Base-by-base conservation (phyloP, 2,888 invertebrate species). In the Agapostemon virescens region DNA sequence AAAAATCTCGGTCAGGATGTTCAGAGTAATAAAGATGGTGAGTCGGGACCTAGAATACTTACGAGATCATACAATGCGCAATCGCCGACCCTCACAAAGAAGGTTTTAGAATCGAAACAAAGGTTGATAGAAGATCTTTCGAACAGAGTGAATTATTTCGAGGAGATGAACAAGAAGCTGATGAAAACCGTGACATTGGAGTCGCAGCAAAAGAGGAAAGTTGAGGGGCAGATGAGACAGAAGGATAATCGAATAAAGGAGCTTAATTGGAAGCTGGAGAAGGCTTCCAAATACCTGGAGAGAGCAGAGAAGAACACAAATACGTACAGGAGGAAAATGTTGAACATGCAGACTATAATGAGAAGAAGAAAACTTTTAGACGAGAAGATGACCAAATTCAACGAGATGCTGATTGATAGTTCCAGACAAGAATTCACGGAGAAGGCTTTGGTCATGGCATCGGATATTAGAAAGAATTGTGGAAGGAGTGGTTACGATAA, bases 201-300 rank as follows among this genome's bases (percentile, higher is more conserved):
- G 74, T 81, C 87, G 64, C 90, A 90, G 30, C 89, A 90, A 58
- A 87, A 87, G 36, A 88, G 89, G 30, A 90, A 90, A 67, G 76
- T 90, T 0, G 90, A 90, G 63, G 85, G 85, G 26, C 90, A 90
- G 38, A 83, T 92, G 3, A 90, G 88, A 38, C 90, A 89, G 68
- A 87, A 89, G 30, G 91, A 92, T 73, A 90, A 89, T 84, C 86
- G 84, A 30, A 92, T 92, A 74, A 91, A 92, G 74, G 91, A 92
- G 52, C 82, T 92, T 13, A 91, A 92, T 42, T 91, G 91, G 91
- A 92, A 92, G 74, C 81, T 92, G 17, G 89, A 90, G 17, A 91
- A 91, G 70, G 92, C 92, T 0, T 90, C 92, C 0, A 92, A 92
- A 69, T 91, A 89, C 74, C 89, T 92, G 6, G 92, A 92, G n/a